phyloP scores from a whole-genome alignment of 2,888 invertebrate genomes.

The Balanococcus diminutus region DNA sequence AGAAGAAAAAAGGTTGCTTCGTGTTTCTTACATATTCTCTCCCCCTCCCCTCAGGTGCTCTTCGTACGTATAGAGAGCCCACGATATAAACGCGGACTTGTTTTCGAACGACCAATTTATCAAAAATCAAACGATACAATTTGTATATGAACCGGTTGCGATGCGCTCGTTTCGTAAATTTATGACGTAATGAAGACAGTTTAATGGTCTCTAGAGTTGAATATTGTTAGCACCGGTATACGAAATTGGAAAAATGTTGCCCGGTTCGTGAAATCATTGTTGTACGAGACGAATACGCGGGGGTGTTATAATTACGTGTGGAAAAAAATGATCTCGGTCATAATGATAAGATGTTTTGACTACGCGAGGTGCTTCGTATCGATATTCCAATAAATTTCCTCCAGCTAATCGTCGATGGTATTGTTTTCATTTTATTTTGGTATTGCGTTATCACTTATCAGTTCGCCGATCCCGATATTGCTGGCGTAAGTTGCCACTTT shows the following conservation, averaged over 20 bases:
- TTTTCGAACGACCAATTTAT: constrained; percentile 24
- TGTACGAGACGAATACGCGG: background rate
- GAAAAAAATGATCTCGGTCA: background rate
- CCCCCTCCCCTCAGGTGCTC: background rate
- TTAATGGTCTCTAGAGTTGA: constrained; percentile 15
- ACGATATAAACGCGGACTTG: background rate
- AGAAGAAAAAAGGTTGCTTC: background rate
- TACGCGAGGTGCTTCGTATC: background rate
- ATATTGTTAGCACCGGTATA: background rate
- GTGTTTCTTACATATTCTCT: background rate
- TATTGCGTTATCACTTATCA: background rate
- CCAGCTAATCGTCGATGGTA: background rate
- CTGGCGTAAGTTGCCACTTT: background rate
- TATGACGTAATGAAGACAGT: constrained; percentile 39
- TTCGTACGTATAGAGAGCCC: background rate
- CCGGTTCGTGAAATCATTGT: background rate
- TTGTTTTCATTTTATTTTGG: background rate
- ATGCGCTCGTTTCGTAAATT: constrained; percentile 25
- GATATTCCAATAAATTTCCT: background rate
- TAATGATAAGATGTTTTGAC: background rate
- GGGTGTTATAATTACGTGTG: background rate
- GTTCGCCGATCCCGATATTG: background rate
- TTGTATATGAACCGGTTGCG: constrained; percentile 34
- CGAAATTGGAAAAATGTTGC: background rate
- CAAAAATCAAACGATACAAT: constrained; percentile 43